Evolutionary conservation across 2,113 vertebrate species (phyloP).

Genomic region (Mobula hypostoma): DNA sequence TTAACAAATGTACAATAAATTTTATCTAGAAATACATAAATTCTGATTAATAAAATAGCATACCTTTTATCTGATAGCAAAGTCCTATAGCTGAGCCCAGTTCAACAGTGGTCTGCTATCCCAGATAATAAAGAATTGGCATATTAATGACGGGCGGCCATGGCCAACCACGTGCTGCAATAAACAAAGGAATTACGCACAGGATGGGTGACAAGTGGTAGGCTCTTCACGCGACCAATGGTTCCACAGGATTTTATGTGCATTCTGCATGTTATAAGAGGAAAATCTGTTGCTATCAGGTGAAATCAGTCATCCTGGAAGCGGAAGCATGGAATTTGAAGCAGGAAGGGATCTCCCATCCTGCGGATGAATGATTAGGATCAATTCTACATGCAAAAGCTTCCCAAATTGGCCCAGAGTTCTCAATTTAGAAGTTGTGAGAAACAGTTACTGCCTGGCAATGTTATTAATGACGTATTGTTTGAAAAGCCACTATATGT

Average conservation of each 20-base stretch:
- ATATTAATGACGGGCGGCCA: constrained; percentile 39
- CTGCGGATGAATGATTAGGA: constrained; percentile 66
- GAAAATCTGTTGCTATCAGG: constrained; percentile 49
- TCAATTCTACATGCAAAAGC: constrained; percentile 49
- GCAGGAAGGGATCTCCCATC: constrained; percentile 70
- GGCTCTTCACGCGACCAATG: constrained; percentile 46
- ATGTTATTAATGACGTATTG: background rate
- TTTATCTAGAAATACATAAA: background rate
- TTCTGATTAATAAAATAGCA: constrained; percentile 31
- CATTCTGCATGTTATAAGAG: constrained; percentile 46
- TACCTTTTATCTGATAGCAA: constrained; percentile 38
- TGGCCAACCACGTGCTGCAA: constrained; percentile 39
- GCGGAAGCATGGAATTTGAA: constrained; percentile 56
- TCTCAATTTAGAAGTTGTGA: constrained; percentile 29
- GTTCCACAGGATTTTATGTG: constrained; percentile 40
- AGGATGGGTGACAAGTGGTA: constrained; percentile 55
- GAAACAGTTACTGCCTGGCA: constrained; percentile 4
- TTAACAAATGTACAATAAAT: background rate
- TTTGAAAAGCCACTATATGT: background rate
- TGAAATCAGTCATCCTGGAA: constrained; percentile 66
- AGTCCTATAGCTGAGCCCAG: constrained; percentile 34
- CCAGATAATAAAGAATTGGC: constrained; percentile 45
- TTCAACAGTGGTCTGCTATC: constrained; percentile 40
- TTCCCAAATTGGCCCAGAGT: constrained; percentile 50
- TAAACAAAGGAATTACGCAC: constrained; percentile 66